These are phyloP conservation scores for Drosophila sulfurigaster DNA, from an alignment of 1,140 invertebrate species.

Conservation along the genomic window DNA sequence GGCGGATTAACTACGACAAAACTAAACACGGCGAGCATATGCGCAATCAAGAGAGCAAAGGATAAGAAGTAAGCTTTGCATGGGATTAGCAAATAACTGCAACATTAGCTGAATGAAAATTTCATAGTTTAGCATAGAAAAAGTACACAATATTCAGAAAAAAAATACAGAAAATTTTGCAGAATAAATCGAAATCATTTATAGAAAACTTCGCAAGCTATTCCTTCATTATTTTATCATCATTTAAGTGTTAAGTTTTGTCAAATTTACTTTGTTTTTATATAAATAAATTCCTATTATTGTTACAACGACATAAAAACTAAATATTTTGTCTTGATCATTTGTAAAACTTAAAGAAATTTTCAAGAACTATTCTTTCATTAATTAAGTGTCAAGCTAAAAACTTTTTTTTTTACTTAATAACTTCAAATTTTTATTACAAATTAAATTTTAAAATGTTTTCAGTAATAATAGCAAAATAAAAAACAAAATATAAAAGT, in stretches of 20 bases:
- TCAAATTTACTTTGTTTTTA: too few relatives aligned
- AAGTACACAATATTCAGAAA: not conserved
- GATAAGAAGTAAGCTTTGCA: not conserved
- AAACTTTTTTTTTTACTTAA: not conserved
- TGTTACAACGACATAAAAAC: too few relatives aligned
- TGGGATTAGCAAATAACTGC: not conserved
- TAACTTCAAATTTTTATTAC: not conserved
- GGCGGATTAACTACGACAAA: slow-evolving; percentile 13
- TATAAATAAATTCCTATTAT: too few relatives aligned
- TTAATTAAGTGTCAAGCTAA: not conserved
- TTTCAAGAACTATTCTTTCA: not conserved
- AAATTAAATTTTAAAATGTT: not conserved
- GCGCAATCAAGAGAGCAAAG: slow-evolving; percentile 7
- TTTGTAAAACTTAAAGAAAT: not conserved
- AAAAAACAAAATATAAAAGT: too few relatives aligned
- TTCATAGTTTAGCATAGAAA: not conserved
- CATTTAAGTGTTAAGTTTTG: too few relatives aligned
- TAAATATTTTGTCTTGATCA: too few relatives aligned
- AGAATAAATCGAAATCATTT: too few relatives aligned
- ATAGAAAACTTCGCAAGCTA: too few relatives aligned
- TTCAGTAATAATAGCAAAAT: not conserved
- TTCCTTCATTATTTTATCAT: too few relatives aligned
- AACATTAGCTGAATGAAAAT: not conserved
- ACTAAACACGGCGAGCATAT: slow-evolving; percentile 17
- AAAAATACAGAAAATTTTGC: not conserved